Evolutionary conservation across 2,888 invertebrate species (phyloP).

Genomic region (Eupeodes latifasciatus): DNA sequence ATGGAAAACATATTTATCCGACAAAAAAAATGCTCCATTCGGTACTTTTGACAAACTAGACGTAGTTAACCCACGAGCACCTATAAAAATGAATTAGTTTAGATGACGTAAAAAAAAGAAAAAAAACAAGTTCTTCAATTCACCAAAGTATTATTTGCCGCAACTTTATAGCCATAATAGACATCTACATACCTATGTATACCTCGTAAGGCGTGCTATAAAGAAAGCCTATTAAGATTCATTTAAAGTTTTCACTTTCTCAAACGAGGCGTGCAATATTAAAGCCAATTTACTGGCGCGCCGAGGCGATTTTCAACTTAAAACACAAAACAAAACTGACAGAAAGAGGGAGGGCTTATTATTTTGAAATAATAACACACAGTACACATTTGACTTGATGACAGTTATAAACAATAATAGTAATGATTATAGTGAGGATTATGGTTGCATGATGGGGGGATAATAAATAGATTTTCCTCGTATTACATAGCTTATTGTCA

Average conservation of each 20-base stretch:
- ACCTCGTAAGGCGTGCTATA: background rate
- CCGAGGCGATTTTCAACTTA: background rate
- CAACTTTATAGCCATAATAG: background rate
- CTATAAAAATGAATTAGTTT: conserved; percentile 65
- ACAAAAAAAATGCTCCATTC: background rate
- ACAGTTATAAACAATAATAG: conserved; percentile 64
- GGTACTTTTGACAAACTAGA: conserved; percentile 47
- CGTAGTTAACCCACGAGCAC: conserved; percentile 40
- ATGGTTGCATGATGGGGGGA: conserved; percentile 16
- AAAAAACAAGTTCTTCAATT: conserved; percentile 11
- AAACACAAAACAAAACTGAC: background rate
- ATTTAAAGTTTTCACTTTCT: conserved; percentile 74
- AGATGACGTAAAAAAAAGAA: conserved; percentile 35
- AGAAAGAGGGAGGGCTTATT: background rate
- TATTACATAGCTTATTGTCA: conserved; percentile 21
- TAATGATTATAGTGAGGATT: conserved; percentile 44
- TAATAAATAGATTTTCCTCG: conserved; percentile 49
- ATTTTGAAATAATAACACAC: conserved; percentile 45
- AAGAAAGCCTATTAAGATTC: conserved; percentile 70
- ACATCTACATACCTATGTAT: too few relatives aligned
- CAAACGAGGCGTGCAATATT: conserved; percentile 46
- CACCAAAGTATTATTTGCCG: conserved; percentile 20
- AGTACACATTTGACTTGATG: conserved; percentile 53
- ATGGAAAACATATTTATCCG: background rate
- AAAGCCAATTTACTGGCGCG: conserved; percentile 52